Percentiles rank a stretch among this genome's conserved stretches.
Conservation (phyloP, 2,797 vertebrate genomes). For the Rhinogobio ventralis region DNA sequence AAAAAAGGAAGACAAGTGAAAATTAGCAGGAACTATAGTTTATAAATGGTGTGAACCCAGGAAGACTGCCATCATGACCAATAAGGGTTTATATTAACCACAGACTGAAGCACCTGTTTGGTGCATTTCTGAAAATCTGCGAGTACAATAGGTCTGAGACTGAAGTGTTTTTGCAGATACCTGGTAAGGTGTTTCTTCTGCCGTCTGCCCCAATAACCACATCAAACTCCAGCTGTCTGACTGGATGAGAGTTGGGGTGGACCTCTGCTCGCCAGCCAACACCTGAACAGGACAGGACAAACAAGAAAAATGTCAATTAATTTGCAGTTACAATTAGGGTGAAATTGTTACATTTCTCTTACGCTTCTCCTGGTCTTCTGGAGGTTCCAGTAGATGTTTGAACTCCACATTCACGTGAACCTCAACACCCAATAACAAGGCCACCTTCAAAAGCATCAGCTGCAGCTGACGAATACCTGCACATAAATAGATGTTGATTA, state of each 20-base stretch:
- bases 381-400: conserved; percentile 86
- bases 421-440: conserved; percentile 91
- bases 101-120: background rate
- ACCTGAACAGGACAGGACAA: conserved; percentile 71
- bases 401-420: conserved; percentile 96
- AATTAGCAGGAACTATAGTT: background rate
- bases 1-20: background rate
- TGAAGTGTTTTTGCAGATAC: conserved; percentile 60
- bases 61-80: background rate
- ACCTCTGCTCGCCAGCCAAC: conserved; percentile 91
- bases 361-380: conserved; percentile 85
- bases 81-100: background rate
- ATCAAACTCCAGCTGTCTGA: conserved; percentile 90
- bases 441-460: conserved; percentile 92
- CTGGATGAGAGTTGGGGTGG: conserved; percentile 84
- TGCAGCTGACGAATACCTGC: conserved; percentile 98
- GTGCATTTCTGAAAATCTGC: background rate
- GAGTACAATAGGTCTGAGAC: background rate
- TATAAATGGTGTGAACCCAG: background rate
- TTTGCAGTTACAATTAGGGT: background rate
- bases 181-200: conserved; percentile 93
- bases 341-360: conserved; percentile 64
- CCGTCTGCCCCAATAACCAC: conserved; percentile 94
- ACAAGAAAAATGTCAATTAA: background rate
- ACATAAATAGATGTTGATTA: conserved; percentile 12